A percentile compares a stretch with the other conserved stretches of the same genome.
These are phyloP conservation scores for Lepidotrigona ventralis DNA, from an alignment of 1,140 invertebrate genomes.

Conservation along the genomic window DNA sequence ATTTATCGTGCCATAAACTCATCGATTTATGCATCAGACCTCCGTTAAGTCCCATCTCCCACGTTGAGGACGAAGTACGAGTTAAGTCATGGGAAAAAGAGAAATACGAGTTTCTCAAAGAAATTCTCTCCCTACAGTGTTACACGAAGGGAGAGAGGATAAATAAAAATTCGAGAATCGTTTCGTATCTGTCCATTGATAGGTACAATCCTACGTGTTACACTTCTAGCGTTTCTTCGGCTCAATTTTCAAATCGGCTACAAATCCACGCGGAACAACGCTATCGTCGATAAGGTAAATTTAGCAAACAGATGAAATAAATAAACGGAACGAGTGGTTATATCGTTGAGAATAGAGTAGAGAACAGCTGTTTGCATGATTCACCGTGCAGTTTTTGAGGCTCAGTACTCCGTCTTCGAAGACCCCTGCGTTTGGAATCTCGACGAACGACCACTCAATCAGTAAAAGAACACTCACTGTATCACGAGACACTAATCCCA, in stretches of 20 bases:
- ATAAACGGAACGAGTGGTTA: neutral
- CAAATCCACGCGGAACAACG: neutral
- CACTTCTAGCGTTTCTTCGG: slow-evolving; percentile 8
- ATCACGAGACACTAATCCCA: slow-evolving; percentile 32
- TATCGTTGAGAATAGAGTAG: neutral
- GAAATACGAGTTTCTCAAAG: neutral
- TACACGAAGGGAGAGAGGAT: neutral
- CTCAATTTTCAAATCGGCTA: neutral
- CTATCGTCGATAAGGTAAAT: neutral
- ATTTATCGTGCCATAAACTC: slow-evolving; percentile 39
- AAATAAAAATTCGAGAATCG: neutral
- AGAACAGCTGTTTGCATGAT: slow-evolving; percentile 36
- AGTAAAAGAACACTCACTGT: slow-evolving; percentile 26
- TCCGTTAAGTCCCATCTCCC: slow-evolving; percentile 4
- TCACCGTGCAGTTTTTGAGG: neutral
- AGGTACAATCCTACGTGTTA: neutral
- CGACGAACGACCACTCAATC: slow-evolving; percentile 7
- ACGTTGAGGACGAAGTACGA: neutral
- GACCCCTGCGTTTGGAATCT: neutral
- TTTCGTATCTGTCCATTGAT: neutral
- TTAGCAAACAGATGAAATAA: neutral
- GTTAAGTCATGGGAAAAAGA: slow-evolving; percentile 2
- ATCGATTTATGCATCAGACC: slow-evolving; percentile 32
- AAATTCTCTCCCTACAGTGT: neutral
- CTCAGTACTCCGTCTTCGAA: neutral